Percentiles rank a stretch among this genome's conserved stretches.
These are phyloP conservation scores for Ceratotherium simum DNA, from an alignment of 2,113 vertebrate species.

Conservation along the genomic window DNA sequence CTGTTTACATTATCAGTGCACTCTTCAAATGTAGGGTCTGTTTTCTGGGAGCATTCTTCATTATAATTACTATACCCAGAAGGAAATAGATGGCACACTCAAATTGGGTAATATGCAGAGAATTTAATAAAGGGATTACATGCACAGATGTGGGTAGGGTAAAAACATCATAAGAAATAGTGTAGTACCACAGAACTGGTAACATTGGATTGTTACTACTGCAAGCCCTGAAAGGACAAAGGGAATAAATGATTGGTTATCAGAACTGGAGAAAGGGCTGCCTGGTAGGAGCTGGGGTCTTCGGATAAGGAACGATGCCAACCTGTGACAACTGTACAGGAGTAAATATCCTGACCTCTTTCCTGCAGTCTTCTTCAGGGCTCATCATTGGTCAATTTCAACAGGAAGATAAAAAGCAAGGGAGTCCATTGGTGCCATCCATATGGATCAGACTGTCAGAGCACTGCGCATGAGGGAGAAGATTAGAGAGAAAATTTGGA, in stretches of 20 bases:
- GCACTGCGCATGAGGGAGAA: neutral
- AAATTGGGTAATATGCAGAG: neutral
- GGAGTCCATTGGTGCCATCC: neutral
- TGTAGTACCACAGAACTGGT: neutral
- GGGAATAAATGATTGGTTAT: neutral
- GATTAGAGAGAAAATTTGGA: neutral
- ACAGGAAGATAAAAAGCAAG: neutral
- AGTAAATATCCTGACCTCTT: neutral
- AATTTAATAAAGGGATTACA: neutral
- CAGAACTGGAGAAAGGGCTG: neutral
- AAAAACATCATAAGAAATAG: neutral
- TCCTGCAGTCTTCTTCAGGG: neutral
- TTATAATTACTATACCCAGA: neutral
- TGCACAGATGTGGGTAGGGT: neutral
- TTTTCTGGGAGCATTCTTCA: neutral
- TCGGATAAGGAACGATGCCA: neutral
- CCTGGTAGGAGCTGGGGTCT: neutral
- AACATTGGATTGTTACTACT: neutral
- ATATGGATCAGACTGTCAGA: neutral
- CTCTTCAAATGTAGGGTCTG: neutral
- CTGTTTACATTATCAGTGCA: neutral
- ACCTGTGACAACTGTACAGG: neutral
- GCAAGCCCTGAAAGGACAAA: neutral
- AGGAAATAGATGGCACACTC: neutral
- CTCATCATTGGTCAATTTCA: neutral